Percentiles rank a stretch among this genome's conserved stretches.
phyloP scores from a whole-genome alignment of 2,797 vertebrate species.

The Neopelma chrysocephalum region DNA sequence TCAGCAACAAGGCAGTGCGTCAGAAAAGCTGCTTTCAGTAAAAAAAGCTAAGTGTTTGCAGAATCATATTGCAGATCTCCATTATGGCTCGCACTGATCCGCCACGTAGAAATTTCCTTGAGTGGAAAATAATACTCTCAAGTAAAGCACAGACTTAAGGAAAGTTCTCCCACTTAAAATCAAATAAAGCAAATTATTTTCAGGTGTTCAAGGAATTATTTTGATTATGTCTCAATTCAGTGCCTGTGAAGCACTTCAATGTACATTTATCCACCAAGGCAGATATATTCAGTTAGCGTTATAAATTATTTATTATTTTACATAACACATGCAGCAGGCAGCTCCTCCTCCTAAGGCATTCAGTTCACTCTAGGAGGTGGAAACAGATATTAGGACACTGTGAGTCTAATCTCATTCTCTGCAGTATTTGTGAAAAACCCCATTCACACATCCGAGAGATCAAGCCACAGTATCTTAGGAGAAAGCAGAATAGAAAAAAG shows the following conservation, averaged over 20 bases:
- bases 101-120: not conserved
- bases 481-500: not conserved
- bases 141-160: slow-evolving; percentile 4
- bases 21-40: slow-evolving; percentile 29
- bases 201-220: not conserved
- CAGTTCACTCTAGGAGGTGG: not conserved
- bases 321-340: slow-evolving; percentile 9
- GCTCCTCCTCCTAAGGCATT: not conserved
- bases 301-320: slow-evolving; percentile 64
- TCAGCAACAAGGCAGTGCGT: not conserved
- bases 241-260: not conserved
- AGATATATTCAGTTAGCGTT: not conserved
- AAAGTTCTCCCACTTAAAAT: not conserved
- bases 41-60: not conserved
- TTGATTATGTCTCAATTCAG: not conserved
- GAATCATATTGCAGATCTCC: slow-evolving; percentile 12
- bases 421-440: not conserved
- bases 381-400: not conserved
- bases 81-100: not conserved
- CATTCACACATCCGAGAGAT: not conserved
- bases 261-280: not conserved
- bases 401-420: not conserved
- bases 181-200: not conserved
- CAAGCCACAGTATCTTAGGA: not conserved
- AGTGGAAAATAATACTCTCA: slow-evolving; percentile 25